phyloP scores from a whole-genome alignment of 2,888 invertebrate species.

The Trimorus sp. region DNA sequence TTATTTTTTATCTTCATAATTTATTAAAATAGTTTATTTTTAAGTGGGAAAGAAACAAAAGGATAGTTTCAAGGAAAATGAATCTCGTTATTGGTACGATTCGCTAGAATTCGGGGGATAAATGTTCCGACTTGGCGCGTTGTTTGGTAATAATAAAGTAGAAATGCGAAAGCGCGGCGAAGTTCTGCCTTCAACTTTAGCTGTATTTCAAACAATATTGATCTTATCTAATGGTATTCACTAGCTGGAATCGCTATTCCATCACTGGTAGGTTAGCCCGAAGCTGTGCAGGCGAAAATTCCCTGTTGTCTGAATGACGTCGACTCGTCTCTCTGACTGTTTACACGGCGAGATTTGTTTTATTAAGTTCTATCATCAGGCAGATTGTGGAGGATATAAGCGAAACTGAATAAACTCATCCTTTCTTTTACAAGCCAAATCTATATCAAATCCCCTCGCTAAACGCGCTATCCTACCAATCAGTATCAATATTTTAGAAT shows the following conservation, averaged over 20 bases:
- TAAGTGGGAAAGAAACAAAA: background rate
- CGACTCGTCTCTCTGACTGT: constrained; percentile 75
- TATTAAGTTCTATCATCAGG: constrained; percentile 79
- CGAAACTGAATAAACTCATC: constrained; percentile 72
- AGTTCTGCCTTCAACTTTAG: constrained; percentile 73
- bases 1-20: no score
- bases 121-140: constrained; percentile 57
- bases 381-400: constrained; percentile 71
- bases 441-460: constrained; percentile 68
- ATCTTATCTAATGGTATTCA: constrained; percentile 80
- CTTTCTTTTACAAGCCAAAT: constrained; percentile 65
- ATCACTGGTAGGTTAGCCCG: constrained; percentile 70
- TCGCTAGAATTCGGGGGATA: constrained; percentile 36
- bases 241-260: constrained; percentile 70
- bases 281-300: constrained; percentile 72
- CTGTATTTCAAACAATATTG: constrained; percentile 79
- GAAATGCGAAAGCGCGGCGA: constrained; percentile 63
- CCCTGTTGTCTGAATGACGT: constrained; percentile 78
- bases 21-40: background rate
- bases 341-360: constrained; percentile 79
- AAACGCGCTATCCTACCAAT: constrained; percentile 54
- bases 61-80: constrained; percentile 25
- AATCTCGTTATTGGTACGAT: constrained; percentile 51
- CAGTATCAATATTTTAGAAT: no score
- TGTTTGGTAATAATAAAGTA: constrained; percentile 67